A percentile compares a stretch with the other conserved stretches of the same genome.
Conservation (phyloP, 2,888 invertebrate genomes). For the Tholera decimalis region DNA sequence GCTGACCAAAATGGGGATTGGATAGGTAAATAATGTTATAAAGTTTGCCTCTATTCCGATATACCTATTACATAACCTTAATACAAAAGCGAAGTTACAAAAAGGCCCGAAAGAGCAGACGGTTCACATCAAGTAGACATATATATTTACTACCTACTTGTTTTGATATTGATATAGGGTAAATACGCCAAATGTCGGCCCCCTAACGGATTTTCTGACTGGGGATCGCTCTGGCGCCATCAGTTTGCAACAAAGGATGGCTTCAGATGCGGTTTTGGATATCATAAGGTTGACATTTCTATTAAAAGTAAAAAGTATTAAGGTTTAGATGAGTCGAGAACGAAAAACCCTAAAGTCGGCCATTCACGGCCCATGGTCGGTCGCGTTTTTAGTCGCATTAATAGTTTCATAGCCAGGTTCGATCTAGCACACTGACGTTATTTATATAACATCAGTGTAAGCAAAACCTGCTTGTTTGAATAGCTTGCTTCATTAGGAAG, state of each 20-base stretch:
- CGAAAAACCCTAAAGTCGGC: too few relatives aligned
- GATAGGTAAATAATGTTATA: slow-evolving; percentile 8
- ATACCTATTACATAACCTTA: not conserved
- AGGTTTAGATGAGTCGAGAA: too few relatives aligned
- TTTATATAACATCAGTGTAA: slow-evolving; percentile 20
- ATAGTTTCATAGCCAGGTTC: slow-evolving; percentile 10
- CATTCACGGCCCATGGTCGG: too few relatives aligned
- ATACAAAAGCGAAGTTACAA: not conserved
- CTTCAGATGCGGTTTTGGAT: too few relatives aligned
- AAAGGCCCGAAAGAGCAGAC: slow-evolving; percentile 3
- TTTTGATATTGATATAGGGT: too few relatives aligned
- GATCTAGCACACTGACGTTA: slow-evolving; percentile 1
- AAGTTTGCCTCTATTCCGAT: not conserved
- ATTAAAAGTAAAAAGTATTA: too few relatives aligned
- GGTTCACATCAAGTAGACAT: not conserved
- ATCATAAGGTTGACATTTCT: too few relatives aligned
- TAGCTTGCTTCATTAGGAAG: slow-evolving; percentile 6
- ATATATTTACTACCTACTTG: slow-evolving; percentile 20
- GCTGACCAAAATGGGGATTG: slow-evolving; percentile 13
- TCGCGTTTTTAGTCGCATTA: too few relatives aligned
- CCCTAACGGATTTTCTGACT: too few relatives aligned
- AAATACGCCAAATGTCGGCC: too few relatives aligned
- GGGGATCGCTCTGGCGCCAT: too few relatives aligned
- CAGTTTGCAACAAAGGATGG: too few relatives aligned
- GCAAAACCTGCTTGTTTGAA: slow-evolving; percentile 10